Conservation (phyloP, 2,888 invertebrate species). For the Stegophylla sp. region DNA sequence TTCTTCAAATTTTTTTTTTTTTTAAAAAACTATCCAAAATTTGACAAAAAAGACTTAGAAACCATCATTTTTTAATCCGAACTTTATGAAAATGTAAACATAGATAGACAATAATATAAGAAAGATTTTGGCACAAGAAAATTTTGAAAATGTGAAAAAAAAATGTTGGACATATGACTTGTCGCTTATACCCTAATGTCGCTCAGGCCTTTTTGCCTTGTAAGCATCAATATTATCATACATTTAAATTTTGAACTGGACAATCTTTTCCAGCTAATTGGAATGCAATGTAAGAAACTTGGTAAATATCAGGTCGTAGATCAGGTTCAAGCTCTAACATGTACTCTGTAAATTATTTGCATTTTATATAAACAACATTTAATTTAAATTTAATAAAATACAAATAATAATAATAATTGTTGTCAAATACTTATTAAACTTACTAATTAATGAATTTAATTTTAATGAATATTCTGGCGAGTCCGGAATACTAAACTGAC, state of each 20-base stretch:
- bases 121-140: too few species aligned
- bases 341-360: conserved; percentile 68
- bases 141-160: too few species aligned
- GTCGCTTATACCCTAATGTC: too few species aligned
- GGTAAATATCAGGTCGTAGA: conserved; percentile 84
- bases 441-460: conserved; percentile 77
- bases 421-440: conserved; percentile 62
- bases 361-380: neutral
- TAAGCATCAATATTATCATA: conserved; percentile 66
- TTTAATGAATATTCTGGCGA: conserved; percentile 76
- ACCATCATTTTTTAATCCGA: too few species aligned
- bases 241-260: conserved; percentile 82
- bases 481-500: conserved; percentile 84
- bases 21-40: too few species aligned
- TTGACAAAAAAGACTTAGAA: too few species aligned
- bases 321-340: conserved; percentile 86
- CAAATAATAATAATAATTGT: neutral
- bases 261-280: conserved; percentile 74
- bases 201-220: too few species aligned
- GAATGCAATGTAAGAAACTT: conserved; percentile 79
- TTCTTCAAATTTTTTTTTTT: too few species aligned
- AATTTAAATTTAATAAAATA: conserved; percentile 7
- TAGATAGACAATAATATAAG: too few species aligned
- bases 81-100: too few species aligned
- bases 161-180: too few species aligned